Evolutionary conservation across 2,888 invertebrate genomes (phyloP).

Genomic region (Terebella lapidaria): DNA sequence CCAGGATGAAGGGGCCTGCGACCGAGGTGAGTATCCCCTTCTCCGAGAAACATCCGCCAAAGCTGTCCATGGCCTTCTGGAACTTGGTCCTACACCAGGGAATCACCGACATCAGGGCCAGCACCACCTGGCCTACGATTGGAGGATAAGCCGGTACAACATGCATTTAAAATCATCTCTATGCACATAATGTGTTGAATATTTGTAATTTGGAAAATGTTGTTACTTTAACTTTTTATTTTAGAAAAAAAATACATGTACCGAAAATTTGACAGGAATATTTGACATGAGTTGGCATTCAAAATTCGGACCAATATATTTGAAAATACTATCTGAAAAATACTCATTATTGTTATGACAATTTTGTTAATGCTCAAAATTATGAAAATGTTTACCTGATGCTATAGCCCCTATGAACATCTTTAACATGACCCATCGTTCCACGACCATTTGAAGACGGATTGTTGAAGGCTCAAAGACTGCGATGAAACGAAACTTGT

Average conservation of each 20-base stretch:
- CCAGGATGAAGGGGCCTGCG: conserved; percentile 36
- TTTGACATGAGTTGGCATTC: no score
- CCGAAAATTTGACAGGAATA: no score
- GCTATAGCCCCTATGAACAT: conserved; percentile 42
- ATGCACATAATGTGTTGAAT: background rate
- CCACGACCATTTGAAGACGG: conserved; percentile 41
- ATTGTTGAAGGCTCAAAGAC: conserved; percentile 44
- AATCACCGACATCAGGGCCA: conserved; percentile 32
- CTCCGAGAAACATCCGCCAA: conserved; percentile 26
- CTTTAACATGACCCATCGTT: conserved; percentile 42
- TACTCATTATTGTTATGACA: no score
- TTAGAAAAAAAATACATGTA: no score
- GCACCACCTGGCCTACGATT: conserved; percentile 33
- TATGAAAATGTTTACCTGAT: conserved; percentile 36
- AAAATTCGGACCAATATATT: no score
- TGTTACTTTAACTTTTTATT: no score
- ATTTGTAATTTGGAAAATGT: no score
- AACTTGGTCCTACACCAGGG: conserved; percentile 28
- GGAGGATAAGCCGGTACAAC: background rate
- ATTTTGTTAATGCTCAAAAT: no score
- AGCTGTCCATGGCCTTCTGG: conserved; percentile 25
- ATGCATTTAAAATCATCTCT: background rate
- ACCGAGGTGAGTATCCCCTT: conserved; percentile 33
- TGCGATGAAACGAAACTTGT: conserved; percentile 28
- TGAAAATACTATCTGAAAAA: no score